A percentile compares a stretch with the other conserved stretches of the same genome.
These are phyloP conservation scores for Aspidiotus destructor DNA, from an alignment of 2,888 invertebrate genomes.

Conservation along the genomic window DNA sequence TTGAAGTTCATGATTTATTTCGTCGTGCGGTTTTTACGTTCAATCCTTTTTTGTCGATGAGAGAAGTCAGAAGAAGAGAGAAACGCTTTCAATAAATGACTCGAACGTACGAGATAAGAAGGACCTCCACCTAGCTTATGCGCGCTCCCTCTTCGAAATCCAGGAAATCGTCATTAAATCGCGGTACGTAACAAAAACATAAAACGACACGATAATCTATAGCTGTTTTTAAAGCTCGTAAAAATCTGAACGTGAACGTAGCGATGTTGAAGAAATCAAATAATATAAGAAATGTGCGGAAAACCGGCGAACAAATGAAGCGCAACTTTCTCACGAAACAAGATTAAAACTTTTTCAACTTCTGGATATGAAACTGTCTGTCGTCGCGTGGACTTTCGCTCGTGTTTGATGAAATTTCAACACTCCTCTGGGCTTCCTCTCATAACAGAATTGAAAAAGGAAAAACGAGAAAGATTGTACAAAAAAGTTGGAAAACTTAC, in stretches of 20 bases:
- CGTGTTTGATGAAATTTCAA: too few relatives aligned
- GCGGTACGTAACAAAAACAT: background rate
- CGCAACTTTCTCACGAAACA: too few relatives aligned
- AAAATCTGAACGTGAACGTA: conserved; percentile 1
- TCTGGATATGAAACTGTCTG: too few relatives aligned
- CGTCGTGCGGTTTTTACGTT: background rate
- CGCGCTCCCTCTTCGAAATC: background rate
- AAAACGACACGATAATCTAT: background rate
- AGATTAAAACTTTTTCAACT: too few relatives aligned
- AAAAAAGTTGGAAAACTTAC: conserved; percentile 52
- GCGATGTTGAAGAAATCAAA: background rate
- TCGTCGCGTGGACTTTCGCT: too few relatives aligned
- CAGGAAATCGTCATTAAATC: background rate
- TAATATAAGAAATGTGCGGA: too few relatives aligned
- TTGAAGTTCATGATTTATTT: conserved; percentile 1
- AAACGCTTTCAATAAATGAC: background rate
- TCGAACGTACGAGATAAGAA: background rate
- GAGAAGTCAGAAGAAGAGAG: background rate
- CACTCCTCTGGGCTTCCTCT: too few relatives aligned
- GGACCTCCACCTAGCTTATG: background rate
- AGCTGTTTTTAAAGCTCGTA: background rate
- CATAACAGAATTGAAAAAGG: too few relatives aligned
- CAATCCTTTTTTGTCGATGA: background rate
- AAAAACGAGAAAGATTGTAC: too few relatives aligned
- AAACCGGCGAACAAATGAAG: too few relatives aligned